These are phyloP conservation scores for Scatophagus argus DNA, from an alignment of 2,113 vertebrate species.

Conservation along the genomic window DNA sequence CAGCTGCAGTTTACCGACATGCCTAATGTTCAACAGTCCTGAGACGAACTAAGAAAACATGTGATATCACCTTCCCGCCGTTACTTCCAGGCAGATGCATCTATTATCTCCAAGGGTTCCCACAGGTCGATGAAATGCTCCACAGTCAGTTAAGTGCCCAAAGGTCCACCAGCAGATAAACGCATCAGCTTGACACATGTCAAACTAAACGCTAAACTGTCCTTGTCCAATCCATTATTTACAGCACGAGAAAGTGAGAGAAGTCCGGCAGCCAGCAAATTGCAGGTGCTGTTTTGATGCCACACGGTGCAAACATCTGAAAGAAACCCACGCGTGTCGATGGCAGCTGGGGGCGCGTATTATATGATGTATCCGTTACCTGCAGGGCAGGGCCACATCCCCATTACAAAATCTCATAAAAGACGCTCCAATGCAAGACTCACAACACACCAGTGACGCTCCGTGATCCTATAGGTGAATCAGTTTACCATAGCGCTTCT, in stretches of 20 bases:
- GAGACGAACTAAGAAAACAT: background rate
- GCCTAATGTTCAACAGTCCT: background rate
- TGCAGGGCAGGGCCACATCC: conserved; percentile 25
- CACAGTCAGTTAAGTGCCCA: background rate
- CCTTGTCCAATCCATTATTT: background rate
- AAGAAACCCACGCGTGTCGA: background rate
- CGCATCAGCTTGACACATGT: background rate
- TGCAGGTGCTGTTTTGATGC: background rate
- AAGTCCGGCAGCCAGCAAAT: background rate
- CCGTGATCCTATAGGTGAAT: background rate
- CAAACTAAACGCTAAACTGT: background rate
- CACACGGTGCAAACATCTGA: background rate
- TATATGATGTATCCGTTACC: conserved; percentile 14
- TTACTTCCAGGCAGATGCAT: background rate
- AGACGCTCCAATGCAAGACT: background rate
- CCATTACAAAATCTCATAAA: conserved; percentile 1
- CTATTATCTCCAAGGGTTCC: background rate
- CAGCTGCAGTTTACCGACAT: background rate
- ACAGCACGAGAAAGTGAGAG: background rate
- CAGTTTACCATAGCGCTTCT: accelerated
- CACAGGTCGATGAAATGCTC: background rate
- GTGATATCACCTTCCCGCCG: background rate
- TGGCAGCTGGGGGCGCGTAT: conserved; percentile 4
- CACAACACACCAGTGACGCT: background rate
- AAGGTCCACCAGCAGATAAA: background rate